phyloP scores from a whole-genome alignment of 2,888 invertebrate genomes.

The Aquatica leii region DNA sequence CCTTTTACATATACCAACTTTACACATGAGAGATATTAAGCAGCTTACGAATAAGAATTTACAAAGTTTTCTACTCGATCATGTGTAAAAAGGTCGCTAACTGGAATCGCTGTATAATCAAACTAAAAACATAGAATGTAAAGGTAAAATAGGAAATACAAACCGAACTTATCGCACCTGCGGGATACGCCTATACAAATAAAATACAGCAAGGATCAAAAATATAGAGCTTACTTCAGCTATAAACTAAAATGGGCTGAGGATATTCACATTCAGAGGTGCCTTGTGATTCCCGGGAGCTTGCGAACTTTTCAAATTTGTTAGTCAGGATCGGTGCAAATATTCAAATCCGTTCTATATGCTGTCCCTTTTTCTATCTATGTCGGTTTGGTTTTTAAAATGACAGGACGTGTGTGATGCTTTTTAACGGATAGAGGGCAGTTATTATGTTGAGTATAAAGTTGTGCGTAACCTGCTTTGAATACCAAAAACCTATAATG shows the following conservation, averaged over 20 bases:
- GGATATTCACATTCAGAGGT: constrained; percentile 52
- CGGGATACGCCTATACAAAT: constrained; percentile 53
- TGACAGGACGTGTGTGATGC: constrained; percentile 34
- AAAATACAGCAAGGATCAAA: constrained; percentile 56
- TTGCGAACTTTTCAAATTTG: constrained; percentile 45
- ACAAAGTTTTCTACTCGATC: constrained; percentile 29
- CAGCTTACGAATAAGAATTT: constrained; percentile 20
- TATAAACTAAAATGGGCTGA: constrained; percentile 57
- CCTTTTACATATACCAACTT: no score
- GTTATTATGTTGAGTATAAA: constrained; percentile 55
- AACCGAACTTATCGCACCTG: constrained; percentile 54
- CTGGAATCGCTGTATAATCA: constrained; percentile 16
- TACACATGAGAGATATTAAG: constrained; percentile 7
- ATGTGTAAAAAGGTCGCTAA: constrained; percentile 16
- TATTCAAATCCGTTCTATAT: constrained; percentile 42
- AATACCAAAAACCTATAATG: constrained; percentile 53
- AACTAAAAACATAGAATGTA: constrained; percentile 30
- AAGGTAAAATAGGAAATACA: constrained; percentile 31
- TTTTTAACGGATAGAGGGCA: constrained; percentile 44
- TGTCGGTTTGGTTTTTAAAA: constrained; percentile 13
- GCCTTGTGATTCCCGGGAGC: constrained; percentile 52
- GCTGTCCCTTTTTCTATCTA: constrained; percentile 27
- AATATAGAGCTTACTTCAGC: constrained; percentile 54
- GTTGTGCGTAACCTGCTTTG: constrained; percentile 55
- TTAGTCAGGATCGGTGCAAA: constrained; percentile 33